Conservation (phyloP, 2,113 vertebrate species). For the Burhinus oedicnemus region DNA sequence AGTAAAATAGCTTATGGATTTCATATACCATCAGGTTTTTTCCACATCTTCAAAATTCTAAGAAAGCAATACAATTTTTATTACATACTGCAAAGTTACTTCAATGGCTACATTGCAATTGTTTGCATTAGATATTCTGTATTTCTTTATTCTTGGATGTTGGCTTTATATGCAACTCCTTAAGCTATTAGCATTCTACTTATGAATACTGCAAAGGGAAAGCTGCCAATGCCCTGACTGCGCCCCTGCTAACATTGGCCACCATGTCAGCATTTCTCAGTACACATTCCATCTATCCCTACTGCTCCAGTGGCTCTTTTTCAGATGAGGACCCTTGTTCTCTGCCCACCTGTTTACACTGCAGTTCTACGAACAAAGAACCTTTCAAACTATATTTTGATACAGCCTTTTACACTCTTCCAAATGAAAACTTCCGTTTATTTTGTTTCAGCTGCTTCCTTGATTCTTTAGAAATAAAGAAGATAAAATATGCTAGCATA, state of each 20-base stretch:
- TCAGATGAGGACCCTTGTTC: not conserved
- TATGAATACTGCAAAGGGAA: not conserved
- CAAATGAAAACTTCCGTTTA: not conserved
- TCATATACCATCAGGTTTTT: not conserved
- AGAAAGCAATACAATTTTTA: not conserved
- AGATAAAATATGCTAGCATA: rapidly evolving
- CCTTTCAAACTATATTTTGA: not conserved
- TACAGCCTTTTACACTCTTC: not conserved
- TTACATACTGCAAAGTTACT: not conserved
- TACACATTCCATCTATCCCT: not conserved
- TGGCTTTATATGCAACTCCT: not conserved
- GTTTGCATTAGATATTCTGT: not conserved
- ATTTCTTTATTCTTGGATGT: not conserved
- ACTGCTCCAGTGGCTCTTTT: not conserved
- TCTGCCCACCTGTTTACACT: not conserved
- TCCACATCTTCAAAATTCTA: not conserved
- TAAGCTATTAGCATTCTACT: not conserved
- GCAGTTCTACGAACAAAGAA: not conserved
- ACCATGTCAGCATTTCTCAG: not conserved
- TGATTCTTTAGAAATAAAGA: not conserved
- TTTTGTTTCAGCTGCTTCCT: not conserved
- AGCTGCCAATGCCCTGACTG: not conserved
- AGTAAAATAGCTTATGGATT: not conserved
- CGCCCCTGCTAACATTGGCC: not conserved
- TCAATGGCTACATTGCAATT: not conserved